Evolutionary conservation across 2,113 vertebrate species (phyloP).

Genomic region (Corydoras maculifer): DNA sequence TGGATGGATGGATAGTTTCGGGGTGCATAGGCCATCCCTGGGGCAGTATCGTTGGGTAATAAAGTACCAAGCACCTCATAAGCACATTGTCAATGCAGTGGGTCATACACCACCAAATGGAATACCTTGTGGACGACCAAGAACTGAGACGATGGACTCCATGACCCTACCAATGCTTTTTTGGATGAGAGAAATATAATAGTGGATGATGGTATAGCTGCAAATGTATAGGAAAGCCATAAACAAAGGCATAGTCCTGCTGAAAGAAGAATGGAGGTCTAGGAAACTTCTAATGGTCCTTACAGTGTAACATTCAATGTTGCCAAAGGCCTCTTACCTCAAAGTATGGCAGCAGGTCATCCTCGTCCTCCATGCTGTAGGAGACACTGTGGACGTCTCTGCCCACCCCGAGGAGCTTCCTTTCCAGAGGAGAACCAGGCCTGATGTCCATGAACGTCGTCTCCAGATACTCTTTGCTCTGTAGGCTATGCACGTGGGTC

Average conservation of each 20-base stretch:
- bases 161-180: too few species aligned
- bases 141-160: too few species aligned
- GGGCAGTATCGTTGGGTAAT: too few species aligned
- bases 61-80: too few species aligned
- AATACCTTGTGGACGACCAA: too few species aligned
- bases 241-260: neutral
- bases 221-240: neutral
- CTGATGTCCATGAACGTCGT: slow-evolving; percentile 72
- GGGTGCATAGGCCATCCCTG: too few species aligned
- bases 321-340: slow-evolving; percentile 50
- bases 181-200: too few species aligned
- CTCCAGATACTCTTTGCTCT: slow-evolving; percentile 70
- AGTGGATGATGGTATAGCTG: neutral
- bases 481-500: slow-evolving; percentile 37
- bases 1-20: too few species aligned
- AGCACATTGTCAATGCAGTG: too few species aligned
- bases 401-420: slow-evolving; percentile 62
- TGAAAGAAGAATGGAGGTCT: too few species aligned
- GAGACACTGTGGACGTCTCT: slow-evolving; percentile 62
- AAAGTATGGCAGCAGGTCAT: slow-evolving; percentile 68
- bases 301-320: neutral
- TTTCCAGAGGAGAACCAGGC: slow-evolving; percentile 62
- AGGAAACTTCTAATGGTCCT: neutral
- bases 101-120: too few species aligned
- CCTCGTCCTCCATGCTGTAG: slow-evolving; percentile 69